Percentiles rank a stretch among this genome's conserved stretches.
phyloP scores from a whole-genome alignment of 2,888 invertebrate species.

The Monoplex corrugatus region DNA sequence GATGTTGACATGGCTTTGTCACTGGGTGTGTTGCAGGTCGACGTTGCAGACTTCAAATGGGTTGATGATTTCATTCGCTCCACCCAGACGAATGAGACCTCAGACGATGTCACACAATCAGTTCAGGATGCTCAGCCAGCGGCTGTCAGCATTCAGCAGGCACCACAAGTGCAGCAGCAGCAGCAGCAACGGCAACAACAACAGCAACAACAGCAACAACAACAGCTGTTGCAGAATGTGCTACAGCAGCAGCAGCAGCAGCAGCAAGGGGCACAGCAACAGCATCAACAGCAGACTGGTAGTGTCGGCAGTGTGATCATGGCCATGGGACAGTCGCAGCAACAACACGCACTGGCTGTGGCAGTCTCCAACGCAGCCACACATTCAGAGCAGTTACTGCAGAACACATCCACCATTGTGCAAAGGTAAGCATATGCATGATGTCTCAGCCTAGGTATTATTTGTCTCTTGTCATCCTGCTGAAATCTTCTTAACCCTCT shows the following conservation, averaged over 20 bases:
- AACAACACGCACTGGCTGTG: conserved; percentile 26
- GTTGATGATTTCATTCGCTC: conserved; percentile 70
- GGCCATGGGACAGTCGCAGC: conserved; percentile 48
- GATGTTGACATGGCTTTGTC: no score
- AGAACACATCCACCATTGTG: conserved; percentile 16
- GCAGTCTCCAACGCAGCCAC: neutral
- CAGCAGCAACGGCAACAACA: conserved; percentile 3
- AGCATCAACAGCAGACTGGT: neutral
- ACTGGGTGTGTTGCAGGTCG: conserved; percentile 55
- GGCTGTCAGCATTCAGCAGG: conserved; percentile 47
- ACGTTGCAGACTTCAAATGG: conserved; percentile 65
- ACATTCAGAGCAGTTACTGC: no score
- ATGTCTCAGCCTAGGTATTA: no score
- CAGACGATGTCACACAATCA: conserved; percentile 37
- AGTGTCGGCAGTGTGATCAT: conserved; percentile 21
- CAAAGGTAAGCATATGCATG: conserved; percentile 17
- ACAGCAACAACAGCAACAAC: conserved; percentile 31
- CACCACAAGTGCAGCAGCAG: conserved; percentile 42
- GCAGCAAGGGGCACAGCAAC: no score
- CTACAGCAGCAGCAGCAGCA: conserved; percentile 34
- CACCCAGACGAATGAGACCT: conserved; percentile 53
- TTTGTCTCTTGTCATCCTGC: no score
- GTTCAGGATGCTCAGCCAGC: conserved; percentile 38
- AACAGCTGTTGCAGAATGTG: neutral
- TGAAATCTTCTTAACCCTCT: no score